phyloP scores from a whole-genome alignment of 2,113 vertebrate species.

The Sapajus apella region DNA sequence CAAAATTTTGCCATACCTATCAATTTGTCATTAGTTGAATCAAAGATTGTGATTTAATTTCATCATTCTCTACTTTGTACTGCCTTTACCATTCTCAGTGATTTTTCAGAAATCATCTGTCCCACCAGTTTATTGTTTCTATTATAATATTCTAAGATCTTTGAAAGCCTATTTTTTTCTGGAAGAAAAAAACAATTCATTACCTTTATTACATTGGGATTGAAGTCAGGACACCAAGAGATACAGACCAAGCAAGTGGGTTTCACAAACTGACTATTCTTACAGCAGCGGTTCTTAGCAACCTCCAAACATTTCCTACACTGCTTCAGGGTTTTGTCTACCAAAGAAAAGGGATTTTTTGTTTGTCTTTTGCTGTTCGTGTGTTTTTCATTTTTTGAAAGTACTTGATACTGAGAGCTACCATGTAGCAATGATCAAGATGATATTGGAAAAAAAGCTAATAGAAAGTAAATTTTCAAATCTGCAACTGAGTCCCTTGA shows the following conservation, averaged over 20 bases:
- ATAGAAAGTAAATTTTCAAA: not conserved
- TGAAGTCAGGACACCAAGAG: not conserved
- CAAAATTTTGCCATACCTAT: not conserved
- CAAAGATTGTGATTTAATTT: not conserved
- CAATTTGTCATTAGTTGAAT: not conserved
- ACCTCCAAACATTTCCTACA: not conserved
- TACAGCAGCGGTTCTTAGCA: not conserved
- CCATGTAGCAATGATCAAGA: not conserved
- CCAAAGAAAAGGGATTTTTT: not conserved
- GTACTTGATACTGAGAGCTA: not conserved
- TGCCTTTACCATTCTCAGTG: not conserved
- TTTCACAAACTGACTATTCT: not conserved
- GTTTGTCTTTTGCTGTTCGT: not conserved
- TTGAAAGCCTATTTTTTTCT: not conserved
- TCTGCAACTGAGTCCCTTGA: not conserved
- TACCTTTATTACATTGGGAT: not conserved
- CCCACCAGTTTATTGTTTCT: not conserved
- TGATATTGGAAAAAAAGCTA: not conserved
- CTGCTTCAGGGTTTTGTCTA: not conserved
- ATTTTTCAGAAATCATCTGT: not conserved
- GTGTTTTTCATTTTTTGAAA: not conserved
- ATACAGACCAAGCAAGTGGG: not conserved
- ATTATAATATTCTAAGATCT: not conserved
- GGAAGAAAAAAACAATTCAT: not conserved
- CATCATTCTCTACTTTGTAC: not conserved